Evolutionary conservation across 2,888 invertebrate genomes (phyloP), one percentile per base, ranked within the genome.

Genomic region (Philereme transversata): DNA sequence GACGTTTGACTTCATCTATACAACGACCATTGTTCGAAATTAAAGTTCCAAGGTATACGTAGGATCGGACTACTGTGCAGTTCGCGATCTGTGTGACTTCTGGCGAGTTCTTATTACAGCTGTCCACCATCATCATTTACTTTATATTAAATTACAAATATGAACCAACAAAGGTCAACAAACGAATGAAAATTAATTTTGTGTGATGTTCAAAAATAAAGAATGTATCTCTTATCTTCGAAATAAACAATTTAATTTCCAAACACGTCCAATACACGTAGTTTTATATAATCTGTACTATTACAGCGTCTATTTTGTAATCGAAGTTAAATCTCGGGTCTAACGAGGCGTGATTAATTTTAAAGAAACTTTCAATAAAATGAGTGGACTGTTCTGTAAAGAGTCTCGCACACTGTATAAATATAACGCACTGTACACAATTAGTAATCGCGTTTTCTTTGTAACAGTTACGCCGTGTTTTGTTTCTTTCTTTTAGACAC

Each of bases 311-410:
- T 64, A 55, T 68, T 68, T 66, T 66, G 60, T 66, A 68, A 64
- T 62, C 58, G 48, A 65, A 66, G 57, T 62, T 62, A 66, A 68
- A 66, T 65, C 66, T 64, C 52, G 53, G 56, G 47, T 51, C 56
- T 53, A 67, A 64, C 50, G 51, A 47, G 43, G 33, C 55, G 68
- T 66, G 66, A 66, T 68, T 68, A 66, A 64, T 45, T 68, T 59
- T 57, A 51, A 60, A 57, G 33, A 59, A 50, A 52, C 51, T 60
- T 56, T 46, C 49, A 56, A 59, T 59, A 51, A 56, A 56, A 53
- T 50, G 45, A 53, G 52, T 41, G 51, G 45, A 59, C 44, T 40
- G 47, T 44, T 34, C 10, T 33, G 33, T 40, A 4, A 34, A 36
- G 46, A 41, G 41, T 5, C 54, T 46, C 55, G 7, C 10, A 54